Base-by-base conservation (phyloP, 2,888 invertebrate species). In the Colletes collaris region DNA sequence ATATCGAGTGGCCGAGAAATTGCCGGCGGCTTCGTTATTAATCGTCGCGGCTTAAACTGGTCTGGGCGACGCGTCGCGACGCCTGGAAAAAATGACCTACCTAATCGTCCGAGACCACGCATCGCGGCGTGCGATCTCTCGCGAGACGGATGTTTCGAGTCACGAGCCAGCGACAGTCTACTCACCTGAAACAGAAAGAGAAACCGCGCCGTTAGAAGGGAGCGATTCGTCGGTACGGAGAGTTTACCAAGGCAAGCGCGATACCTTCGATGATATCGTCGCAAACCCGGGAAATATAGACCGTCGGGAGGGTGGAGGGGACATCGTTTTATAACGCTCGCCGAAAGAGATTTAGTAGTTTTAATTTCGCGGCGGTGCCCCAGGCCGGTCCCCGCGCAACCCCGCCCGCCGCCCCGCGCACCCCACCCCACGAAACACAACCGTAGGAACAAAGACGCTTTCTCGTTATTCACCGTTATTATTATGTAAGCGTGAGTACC, bases 1-100 rank as follows among this genome's bases (percentile, higher is more conserved):
- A 91, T 90, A 91, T 85, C 78, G 76, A 84, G 49, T 78, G 85
- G 73, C 84, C 89, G 89, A 90, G 89, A 89, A 90, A 91, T 89
- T 88, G 88, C 5, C 27, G 13, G 52, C 16, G 76, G 49, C 35
- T 75, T 72, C 62, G 83, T 85, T 86, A 82, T 87, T 85, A 82
- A 86, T 76, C 76, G 76, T 53, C 50, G 65, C 59, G 37, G 76
- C 76, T 82, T 74, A 73, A 76, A 72, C 55, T 58, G 66, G 73
- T 72, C 59, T 10, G 10, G 4, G 10, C 72, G 55, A 46, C 50
- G 62, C 72, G 55, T 52, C 50, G 62, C 59, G 67, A 44, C 58
- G 35, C 16, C 35, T 13, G 40, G 37, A 55, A 19, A 53, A 58
- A 46, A 70, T 76, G 69, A 77, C 80, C 70, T 72, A 80, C 84